Base-by-base conservation (phyloP, 2,888 invertebrate species). In the Patella caerulea region DNA sequence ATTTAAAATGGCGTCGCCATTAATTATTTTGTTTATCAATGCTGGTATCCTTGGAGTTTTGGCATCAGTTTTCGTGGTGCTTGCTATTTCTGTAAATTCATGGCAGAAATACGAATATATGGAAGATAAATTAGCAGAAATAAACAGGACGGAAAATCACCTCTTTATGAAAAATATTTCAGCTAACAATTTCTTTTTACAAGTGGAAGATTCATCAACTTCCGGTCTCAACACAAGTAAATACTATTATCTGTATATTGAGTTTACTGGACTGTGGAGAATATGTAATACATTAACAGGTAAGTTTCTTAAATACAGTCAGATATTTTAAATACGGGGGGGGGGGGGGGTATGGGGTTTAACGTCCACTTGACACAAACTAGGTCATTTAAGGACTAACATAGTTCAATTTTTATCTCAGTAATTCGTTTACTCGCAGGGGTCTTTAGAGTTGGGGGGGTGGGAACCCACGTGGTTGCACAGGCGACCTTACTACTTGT, bases 271-370 rank as follows among this genome's bases (percentile, higher is more conserved):
- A 2, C 80, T 84, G 7, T 85, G 84, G 85, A 78, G 83, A 76
- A 81, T 81, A 59, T 85, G 85, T 71, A 83, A 85, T 54, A 72
- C 77, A 65, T 73, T 85, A 15, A 83, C 84, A 75, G 83, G 85
- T 85, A 82, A 59, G 74, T 72, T 45, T 9, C 45, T 45, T 45
- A 45, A 45, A 45, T 45, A 45, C 45, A 45, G 45, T 45, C 9
- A 45, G 0, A 45, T 45, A 45, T 45, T 9, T 45, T 45, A 45
- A 9, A 34, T 34, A 45, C 9, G 9, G 9, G 4, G 9, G 45
- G 45, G 45, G 45, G 9, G 45, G 9, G 45, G 45, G 45, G 5
- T 9, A 9, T 45, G 0, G 45, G 9, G 45, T 45, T 7, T 45
- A 45, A 9, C 45, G 9, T 45, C 9, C 45, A 45, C 45, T 45